Evolutionary conservation across 2,113 vertebrate species (phyloP), one percentile per base, ranked within the genome.

Genomic region (Stegastes partitus): DNA sequence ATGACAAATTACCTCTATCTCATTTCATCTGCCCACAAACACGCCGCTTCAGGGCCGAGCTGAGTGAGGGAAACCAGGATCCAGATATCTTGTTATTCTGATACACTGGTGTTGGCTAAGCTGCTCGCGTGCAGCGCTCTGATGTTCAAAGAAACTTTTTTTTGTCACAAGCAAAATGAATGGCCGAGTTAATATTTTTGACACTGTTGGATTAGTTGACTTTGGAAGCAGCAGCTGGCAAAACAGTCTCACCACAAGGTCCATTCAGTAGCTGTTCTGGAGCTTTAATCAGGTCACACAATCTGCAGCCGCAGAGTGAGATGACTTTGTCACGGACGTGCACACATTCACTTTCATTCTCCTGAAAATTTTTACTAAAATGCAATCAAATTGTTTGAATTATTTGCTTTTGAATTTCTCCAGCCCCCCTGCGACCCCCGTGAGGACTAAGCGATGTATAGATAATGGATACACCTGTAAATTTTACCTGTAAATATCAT

Each of bases 1-100:
- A 85, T 81, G 87, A 90, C 86, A 87, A 91, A 93, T 91, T 62
- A 76, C 74, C 79, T 78, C 51, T 53, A 58, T 84, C 62, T 80
- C 44, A 49, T 77, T 59, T 68, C 68, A 73, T 89, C 74, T 82
- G 78, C 66, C 51, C 42, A 55, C 51, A 68, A 42, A 74, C 5
- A 1, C 53, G n/a, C 37, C 67, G 25, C 26, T 74, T 55, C 23
- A 63, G 12, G 31, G 34, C 56, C 37, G 22, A 2, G 23, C 56
- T 45, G 49, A 31, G 26, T 64, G 47, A n/a, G 15, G 25, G 26
- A 69, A 58, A 54, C 61, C 19, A 59, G 28, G n/a, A 69, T 45
- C 55, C 23, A 74, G 23, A 47, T 23, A 34, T 5, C 22, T n/a
- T 49, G 19, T 49, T 49, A 49, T 49, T 19, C 47, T 19, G 12